Percentiles rank a stretch among this genome's conserved stretches.
Conservation (phyloP, 2,113 vertebrate species). For the Alexandromys fortis region DNA sequence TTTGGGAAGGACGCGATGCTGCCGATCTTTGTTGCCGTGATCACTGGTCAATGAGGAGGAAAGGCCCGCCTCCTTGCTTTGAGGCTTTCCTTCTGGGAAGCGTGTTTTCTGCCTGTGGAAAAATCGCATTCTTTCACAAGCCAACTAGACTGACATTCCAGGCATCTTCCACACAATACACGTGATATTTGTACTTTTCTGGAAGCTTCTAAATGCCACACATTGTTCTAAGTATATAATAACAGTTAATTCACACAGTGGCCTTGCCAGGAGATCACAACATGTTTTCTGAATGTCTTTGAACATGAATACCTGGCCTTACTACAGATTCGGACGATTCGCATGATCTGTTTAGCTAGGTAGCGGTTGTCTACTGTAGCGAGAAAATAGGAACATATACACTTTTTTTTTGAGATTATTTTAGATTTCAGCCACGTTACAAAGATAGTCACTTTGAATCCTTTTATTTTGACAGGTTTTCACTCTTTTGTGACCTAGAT, state of each 20-base stretch:
- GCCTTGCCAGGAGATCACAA: neutral
- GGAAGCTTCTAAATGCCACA: neutral
- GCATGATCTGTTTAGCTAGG: neutral
- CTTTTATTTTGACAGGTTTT: neutral
- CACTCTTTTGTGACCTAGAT: neutral
- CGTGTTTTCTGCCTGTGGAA: constrained; percentile 11
- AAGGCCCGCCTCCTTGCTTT: neutral
- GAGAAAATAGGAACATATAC: neutral
- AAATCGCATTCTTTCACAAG: neutral
- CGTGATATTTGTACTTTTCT: neutral
- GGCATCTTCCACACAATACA: neutral
- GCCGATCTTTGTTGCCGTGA: neutral
- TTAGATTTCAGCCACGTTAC: constrained; percentile 40
- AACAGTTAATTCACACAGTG: neutral
- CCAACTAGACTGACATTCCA: neutral
- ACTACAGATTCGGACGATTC: neutral
- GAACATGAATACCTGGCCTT: neutral
- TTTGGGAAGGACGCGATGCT: neutral
- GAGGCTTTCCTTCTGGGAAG: neutral
- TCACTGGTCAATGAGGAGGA: neutral
- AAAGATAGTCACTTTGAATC: constrained; percentile 11
- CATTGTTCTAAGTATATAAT: neutral
- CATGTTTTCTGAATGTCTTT: neutral
- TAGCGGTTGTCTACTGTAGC: neutral
- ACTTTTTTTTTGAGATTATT: neutral